Evolutionary conservation across 92 coral and sea anemone genomes (phyloP), one percentile per base, ranked within the genome.

Genomic region (Palythoa heliodiscus): DNA sequence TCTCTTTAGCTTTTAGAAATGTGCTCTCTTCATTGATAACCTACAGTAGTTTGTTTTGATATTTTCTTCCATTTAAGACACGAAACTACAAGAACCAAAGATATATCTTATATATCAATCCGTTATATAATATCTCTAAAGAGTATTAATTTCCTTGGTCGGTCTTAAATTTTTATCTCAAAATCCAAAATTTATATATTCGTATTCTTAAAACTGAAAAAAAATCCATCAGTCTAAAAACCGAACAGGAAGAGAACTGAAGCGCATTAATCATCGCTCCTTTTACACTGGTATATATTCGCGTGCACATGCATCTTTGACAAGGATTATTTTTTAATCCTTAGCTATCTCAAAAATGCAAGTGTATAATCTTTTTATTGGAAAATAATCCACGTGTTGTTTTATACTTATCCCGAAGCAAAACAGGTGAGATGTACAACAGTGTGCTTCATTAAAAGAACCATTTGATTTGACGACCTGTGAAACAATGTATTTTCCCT

Each of bases 331-430:
- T n/a, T 64, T 60, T 88, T 92, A 88, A 91, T 90, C 95, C 87
- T 85, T 70, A 87, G 66, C 89, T 91, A 93, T 93, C 97, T 91
- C 72, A 92, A 93, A 93, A 91, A 93, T 93, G 97, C 93, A 84
- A 78, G 87, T 87, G 76, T 87, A 73, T 93, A 88, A 93, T 93
- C 95, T 89, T 86, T 93, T 91, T 89, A 93, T 93, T 92, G 89
- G 90, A 92, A 89, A 86, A 89, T 93, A 93, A 93, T 86, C 97
- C 88, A 67, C 75, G 82, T 75, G 84, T 88, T 93, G 83, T 83
- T 90, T 83, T 76, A 66, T 77, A 77, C 84, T 83, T 87, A 84
- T 87, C 75, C 75, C 82, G 82, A 68, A 78, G 77, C 76, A 80
- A 78, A 80, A 73, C 84, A 22, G 22, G 43, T 63, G 72, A 66